phyloP scores from a whole-genome alignment of 2,888 invertebrate genomes.

The Agrochola litura region DNA sequence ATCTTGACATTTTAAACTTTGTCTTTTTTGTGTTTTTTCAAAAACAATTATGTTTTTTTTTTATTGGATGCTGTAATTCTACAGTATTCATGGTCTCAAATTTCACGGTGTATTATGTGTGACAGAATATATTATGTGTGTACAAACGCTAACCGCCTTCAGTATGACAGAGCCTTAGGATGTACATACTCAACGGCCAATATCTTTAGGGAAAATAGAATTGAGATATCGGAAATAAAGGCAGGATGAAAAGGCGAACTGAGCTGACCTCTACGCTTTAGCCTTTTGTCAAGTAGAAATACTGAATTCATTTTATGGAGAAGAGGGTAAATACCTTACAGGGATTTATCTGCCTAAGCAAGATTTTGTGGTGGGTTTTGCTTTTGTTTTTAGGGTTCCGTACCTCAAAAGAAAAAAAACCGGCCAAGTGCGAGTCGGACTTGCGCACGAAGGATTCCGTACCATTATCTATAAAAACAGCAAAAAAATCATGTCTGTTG shows the following conservation, averaged over 20 bases:
- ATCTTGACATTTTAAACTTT: too few species aligned
- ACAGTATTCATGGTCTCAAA: too few species aligned
- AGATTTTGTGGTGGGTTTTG: neutral
- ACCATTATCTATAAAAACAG: too few species aligned
- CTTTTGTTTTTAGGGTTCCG: neutral
- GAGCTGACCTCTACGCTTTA: conserved; percentile 1
- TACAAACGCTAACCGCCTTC: neutral
- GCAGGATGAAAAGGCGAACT: conserved; percentile 28
- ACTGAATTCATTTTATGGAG: conserved; percentile 10
- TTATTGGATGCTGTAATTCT: too few species aligned
- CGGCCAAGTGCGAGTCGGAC: too few species aligned
- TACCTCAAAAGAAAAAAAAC: too few species aligned
- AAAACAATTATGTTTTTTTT: too few species aligned
- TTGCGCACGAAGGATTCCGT: too few species aligned
- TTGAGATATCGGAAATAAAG: conserved; percentile 45
- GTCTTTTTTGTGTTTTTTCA: too few species aligned
- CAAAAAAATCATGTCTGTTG: too few species aligned
- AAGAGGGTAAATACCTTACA: neutral
- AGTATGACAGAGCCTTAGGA: conserved; percentile 1
- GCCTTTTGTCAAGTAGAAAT: conserved; percentile 33
- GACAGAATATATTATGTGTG: neutral
- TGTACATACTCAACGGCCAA: conserved; percentile 5
- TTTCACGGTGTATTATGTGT: too few species aligned
- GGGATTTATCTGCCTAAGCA: neutral
- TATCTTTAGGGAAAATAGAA: conserved; percentile 42